Evolutionary conservation across 1,140 invertebrate genomes (phyloP).

Genomic region (Leptinotarsa lineolata): DNA sequence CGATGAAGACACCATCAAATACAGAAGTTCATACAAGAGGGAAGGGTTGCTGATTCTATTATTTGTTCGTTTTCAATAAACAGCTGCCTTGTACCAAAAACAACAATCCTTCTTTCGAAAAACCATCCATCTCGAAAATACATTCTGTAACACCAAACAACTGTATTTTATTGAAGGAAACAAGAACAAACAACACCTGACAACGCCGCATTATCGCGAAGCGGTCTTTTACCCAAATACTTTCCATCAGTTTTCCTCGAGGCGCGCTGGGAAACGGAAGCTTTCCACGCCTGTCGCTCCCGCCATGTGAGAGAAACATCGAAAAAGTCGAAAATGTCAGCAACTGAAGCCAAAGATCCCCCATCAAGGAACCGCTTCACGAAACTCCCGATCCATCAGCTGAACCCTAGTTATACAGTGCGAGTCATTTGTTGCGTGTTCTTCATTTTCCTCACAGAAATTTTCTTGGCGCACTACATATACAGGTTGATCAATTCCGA

Average conservation of each 20-base stretch:
- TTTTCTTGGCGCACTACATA: slow-evolving; percentile 53
- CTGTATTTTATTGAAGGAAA: too few relatives aligned
- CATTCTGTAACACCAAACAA: too few relatives aligned
- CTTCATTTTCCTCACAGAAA: slow-evolving; percentile 53
- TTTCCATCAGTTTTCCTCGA: slow-evolving; percentile 6
- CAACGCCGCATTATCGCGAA: not conserved
- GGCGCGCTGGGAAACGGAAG: not conserved
- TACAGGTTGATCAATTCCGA: slow-evolving; percentile 52
- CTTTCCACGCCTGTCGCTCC: not conserved
- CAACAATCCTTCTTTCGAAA: too few relatives aligned
- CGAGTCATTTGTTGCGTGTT: slow-evolving; percentile 53
- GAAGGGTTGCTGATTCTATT: too few relatives aligned
- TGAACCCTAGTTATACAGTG: slow-evolving; percentile 53
- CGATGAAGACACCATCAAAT: too few relatives aligned
- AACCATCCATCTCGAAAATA: too few relatives aligned
- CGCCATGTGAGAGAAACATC: slow-evolving; percentile 17
- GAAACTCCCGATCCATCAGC: slow-evolving; percentile 42
- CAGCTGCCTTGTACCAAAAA: too few relatives aligned
- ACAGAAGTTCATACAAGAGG: too few relatives aligned
- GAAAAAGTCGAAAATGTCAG: slow-evolving; percentile 37
- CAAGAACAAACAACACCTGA: not conserved
- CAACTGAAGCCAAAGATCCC: slow-evolving; percentile 36
- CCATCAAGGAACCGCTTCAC: slow-evolving; percentile 25
- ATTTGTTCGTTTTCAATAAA: too few relatives aligned
- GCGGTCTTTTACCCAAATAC: not conserved